A percentile compares a stretch with the other conserved stretches of the same genome.
These are phyloP conservation scores for Benitochromis conjunctus DNA, from an alignment of 2,113 vertebrate species.

Conservation along the genomic window DNA sequence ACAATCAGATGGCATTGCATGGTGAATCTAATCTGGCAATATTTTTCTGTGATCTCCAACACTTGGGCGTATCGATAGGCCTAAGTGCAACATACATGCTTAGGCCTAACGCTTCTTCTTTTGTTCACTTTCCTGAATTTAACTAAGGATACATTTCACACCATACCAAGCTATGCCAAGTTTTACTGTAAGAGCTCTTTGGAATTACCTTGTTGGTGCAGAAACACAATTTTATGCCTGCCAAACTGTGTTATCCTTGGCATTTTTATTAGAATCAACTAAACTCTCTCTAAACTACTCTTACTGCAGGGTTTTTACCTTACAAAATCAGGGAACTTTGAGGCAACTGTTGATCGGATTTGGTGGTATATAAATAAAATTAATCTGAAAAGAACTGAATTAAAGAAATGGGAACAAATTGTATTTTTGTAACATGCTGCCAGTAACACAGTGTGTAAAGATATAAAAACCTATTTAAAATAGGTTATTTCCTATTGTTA, in stretches of 20 bases:
- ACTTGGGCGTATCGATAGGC: neutral
- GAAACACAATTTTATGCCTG: neutral
- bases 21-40: no score
- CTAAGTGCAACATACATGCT: neutral
- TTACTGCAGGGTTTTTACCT: neutral
- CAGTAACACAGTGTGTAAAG: neutral
- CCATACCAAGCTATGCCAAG: neutral
- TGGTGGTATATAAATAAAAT: neutral
- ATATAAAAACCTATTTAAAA: neutral
- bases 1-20: no score
- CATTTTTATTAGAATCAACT: neutral
- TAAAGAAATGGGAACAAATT: neutral
- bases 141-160: neutral
- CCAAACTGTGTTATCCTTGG: neutral
- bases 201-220: neutral
- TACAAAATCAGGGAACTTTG: neutral
- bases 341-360: neutral
- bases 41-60: no score
- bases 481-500: neutral
- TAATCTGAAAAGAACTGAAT: neutral
- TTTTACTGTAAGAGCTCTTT: neutral
- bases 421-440: neutral
- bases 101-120: neutral
- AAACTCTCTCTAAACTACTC: neutral
- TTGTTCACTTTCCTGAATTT: neutral